A percentile compares a stretch with the other conserved stretches of the same genome.
Conservation (phyloP, 2,888 invertebrate species). For the Monopis laevigella region DNA sequence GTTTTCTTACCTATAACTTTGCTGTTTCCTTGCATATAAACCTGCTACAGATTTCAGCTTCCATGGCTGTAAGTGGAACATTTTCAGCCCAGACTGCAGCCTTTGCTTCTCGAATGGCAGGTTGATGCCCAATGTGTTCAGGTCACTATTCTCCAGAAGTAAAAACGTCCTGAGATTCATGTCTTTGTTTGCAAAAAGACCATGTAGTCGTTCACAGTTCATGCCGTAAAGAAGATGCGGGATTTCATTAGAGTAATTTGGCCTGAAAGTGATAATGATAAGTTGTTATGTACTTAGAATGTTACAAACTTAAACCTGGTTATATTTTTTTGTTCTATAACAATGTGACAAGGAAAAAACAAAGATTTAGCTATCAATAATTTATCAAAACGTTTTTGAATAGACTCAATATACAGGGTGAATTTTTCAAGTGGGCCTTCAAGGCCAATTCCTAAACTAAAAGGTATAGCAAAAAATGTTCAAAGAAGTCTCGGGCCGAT, state of each 20-base stretch:
- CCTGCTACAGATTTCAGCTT: slow-evolving; percentile 52
- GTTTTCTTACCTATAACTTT: slow-evolving; percentile 49
- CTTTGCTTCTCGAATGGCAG: slow-evolving; percentile 69
- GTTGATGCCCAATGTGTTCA: slow-evolving; percentile 64
- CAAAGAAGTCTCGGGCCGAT: too few species aligned
- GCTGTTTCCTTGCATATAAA: slow-evolving; percentile 41
- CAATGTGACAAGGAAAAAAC: too few species aligned
- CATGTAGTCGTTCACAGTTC: slow-evolving; percentile 60
- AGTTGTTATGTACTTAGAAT: too few species aligned
- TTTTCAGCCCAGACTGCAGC: slow-evolving; percentile 59
- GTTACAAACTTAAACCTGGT: too few species aligned
- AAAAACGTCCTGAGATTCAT: slow-evolving; percentile 67
- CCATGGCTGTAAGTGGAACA: slow-evolving; percentile 69
- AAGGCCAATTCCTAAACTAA: too few species aligned
- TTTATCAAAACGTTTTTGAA: too few species aligned
- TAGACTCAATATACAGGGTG: too few species aligned
- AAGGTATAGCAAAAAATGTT: too few species aligned
- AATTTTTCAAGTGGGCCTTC: too few species aligned
- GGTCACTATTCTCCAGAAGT: slow-evolving; percentile 63
- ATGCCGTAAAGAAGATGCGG: slow-evolving; percentile 67
- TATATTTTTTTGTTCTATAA: too few species aligned
- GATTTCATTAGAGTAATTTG: slow-evolving; percentile 61
- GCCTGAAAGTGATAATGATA: slow-evolving; percentile 35
- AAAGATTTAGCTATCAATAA: too few species aligned
- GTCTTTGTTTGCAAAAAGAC: slow-evolving; percentile 48